Evolutionary conservation across 2,888 invertebrate genomes (phyloP), one percentile per base, ranked within the genome.

Genomic region (Callinectes sapidus): DNA sequence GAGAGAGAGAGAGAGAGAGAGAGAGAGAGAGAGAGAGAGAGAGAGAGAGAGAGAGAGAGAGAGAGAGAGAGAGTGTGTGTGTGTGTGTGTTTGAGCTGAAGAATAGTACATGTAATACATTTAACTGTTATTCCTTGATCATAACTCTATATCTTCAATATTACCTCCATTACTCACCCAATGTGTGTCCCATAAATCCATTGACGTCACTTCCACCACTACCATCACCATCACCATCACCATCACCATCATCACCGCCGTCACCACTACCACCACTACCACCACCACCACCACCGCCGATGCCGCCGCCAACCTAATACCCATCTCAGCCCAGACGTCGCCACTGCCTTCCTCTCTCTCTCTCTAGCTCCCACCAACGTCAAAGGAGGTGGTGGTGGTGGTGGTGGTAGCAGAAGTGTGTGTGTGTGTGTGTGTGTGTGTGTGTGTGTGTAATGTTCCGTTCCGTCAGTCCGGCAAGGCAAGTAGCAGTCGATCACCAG

Each of bases 401-500:
- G 55, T 54, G 55, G 28, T 14, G 6, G 32, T 28, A 28, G 23
- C 35, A n/a, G 48, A n/a, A 48, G 54, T 87, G 48, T 87, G n/a
- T 48, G 55, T 87, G 48, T 42, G 48, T 48, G n/a, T 87, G 87
- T 87, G 87, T 87, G 87, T 87, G 87, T 87, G 87, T 87, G 87
- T 54, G 87, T 87, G 87, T 87, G 81, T 81, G 81, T 81, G 81
- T 81, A 35, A 35, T 81, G 81, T 81, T 35, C 35, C 81, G 32
- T 81, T 32, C 81, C 81, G 81, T 81, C 35, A 71, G 28, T 71
- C 71, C 81, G 81, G 35, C 35, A 14, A 35, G 16, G 35, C 35
- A 14, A 35, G 16, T 16, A 14, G 81, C 81, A 81, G 81, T 81
- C 81, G 81, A 81, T 81, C 81, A 81, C 81, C 81, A 32, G 81